A percentile compares a stretch with the other conserved stretches of the same genome.
Conservation (phyloP, 2,797 vertebrate species). For the Arnoldichthys spilopterus region DNA sequence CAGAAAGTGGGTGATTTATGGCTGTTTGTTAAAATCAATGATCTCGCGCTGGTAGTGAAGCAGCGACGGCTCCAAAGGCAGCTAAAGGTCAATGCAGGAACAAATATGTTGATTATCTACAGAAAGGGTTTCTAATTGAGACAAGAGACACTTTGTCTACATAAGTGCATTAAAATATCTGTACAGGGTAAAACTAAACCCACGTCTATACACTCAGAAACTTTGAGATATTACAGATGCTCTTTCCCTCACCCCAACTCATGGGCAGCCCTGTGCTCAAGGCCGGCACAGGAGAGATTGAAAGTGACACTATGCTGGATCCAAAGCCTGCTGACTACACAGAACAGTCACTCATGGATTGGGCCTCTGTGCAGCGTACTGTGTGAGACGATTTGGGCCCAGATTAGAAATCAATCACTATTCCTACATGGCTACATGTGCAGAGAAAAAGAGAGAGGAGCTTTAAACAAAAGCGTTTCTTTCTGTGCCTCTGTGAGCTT, state of each 20-base stretch:
- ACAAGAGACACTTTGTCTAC: conserved; percentile 13
- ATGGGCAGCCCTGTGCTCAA: conserved; percentile 59
- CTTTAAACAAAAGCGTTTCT: not conserved
- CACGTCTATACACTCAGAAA: conserved; percentile 8
- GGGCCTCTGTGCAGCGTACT: conserved; percentile 19
- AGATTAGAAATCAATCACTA: conserved; percentile 62
- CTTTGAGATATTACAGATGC: conserved; percentile 27
- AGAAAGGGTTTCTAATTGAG: conserved; percentile 8
- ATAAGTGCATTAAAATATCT: conserved; percentile 10
- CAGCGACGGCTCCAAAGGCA: conserved; percentile 3
- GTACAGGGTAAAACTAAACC: not conserved
- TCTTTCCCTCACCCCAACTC: conserved; percentile 28
- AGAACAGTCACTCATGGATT: conserved; percentile 66
- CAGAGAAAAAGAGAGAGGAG: conserved; percentile 30
- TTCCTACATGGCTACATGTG: conserved; percentile 31
- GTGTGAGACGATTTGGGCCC: conserved; percentile 41
- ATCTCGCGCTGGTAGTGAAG: conserved; percentile 6
- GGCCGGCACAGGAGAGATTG: conserved; percentile 75
- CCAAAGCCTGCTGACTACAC: conserved; percentile 81
- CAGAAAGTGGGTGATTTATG: conserved; percentile 10
- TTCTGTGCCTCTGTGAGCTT: not conserved
- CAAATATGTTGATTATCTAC: conserved; percentile 5
- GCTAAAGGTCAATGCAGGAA: not conserved
- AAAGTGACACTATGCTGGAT: conserved; percentile 74
- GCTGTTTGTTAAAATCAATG: conserved; percentile 32